These are phyloP conservation scores for Scylla paramamosain DNA, from an alignment of 1,140 invertebrate species.

Conservation along the genomic window DNA sequence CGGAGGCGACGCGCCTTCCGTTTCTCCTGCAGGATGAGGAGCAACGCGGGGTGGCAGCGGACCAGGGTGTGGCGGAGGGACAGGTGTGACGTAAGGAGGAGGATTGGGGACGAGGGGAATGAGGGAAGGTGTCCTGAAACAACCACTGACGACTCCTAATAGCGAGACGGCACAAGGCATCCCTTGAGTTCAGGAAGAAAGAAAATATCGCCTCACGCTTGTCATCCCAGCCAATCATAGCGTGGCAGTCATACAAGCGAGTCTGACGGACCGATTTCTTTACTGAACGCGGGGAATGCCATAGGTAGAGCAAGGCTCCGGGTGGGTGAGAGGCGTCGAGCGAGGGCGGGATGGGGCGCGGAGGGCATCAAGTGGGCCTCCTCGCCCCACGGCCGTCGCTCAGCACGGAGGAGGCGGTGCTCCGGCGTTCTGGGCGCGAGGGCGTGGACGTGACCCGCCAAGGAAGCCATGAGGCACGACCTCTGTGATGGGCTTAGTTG, in stretches of 20 bases:
- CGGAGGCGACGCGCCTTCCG: not conserved
- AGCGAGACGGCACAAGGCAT: not conserved
- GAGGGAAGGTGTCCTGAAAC: conserved; percentile 19
- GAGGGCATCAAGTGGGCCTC: not conserved
- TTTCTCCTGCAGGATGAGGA: not conserved
- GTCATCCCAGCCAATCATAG: not conserved
- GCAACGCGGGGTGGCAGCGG: not conserved
- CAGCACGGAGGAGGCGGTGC: not conserved
- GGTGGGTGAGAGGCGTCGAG: not conserved
- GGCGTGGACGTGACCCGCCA: not conserved
- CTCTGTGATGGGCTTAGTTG: too few species aligned
- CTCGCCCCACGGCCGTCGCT: conserved; percentile 4
- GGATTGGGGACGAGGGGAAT: not conserved
- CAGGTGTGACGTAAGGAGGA: not conserved
- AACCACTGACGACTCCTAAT: conserved; percentile 12
- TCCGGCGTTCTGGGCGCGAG: not conserved
- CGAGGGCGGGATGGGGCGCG: conserved; percentile 3
- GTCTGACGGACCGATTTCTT: not conserved
- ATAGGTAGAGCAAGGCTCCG: conserved; percentile 5
- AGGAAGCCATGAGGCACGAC: not conserved
- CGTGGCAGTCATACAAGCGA: not conserved
- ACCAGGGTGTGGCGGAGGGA: not conserved
- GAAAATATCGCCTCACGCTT: not conserved
- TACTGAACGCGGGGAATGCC: not conserved
- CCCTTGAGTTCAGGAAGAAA: not conserved